Base-by-base conservation (phyloP, 30 jellyfish, hydroid and myxozoan species). In the Sanderia malayensis region DNA sequence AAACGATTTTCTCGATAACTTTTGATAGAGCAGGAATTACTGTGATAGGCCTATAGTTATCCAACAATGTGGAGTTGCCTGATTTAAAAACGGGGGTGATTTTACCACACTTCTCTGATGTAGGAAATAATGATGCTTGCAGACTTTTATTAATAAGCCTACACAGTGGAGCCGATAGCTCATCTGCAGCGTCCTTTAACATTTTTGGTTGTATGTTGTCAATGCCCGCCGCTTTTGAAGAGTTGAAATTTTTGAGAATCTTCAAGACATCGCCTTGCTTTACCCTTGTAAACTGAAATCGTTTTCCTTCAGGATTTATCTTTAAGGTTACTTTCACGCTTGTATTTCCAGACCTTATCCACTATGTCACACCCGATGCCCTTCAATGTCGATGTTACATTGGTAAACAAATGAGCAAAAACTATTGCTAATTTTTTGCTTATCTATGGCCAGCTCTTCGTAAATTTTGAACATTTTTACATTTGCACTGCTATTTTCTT, bases 21-120 rank as follows among this genome's bases (percentile, higher is more conserved):
- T 84, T 63, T 46, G 91, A 76, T 25, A 72, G 33, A 27, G 53
- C 81, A 1, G 86, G 81, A 24, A 80, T 87, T 34, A 68, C 72
- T 27, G 93, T 68, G 53, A 77, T 67, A 44, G 93, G 93, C 46
- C 96, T 68, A 66, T 76, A 76, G 93, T 85, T 85, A 64, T 67
- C 85, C 31, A 76, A 68, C 33, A 44, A 74, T 47, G 67, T 75
- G 46, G 84, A 71, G 46, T 25, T 57, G 46, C 96, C 96, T 76
- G 79, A 30, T 67, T 77, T 67, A 33, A 46, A 76, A 34, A 85
- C 61, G 17, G 96, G 87, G 37, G 68, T 80, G 45, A 71, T 41
- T 68, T 85, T 74, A 18, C 94, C 96, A 34, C 59, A 27, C 31
- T 85, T 71, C 88, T 88, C 71, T 31, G 71, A 82, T 55, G 15